phyloP scores from a whole-genome alignment of 2,113 vertebrate genomes.

The Leptobrachium leishanense region DNA sequence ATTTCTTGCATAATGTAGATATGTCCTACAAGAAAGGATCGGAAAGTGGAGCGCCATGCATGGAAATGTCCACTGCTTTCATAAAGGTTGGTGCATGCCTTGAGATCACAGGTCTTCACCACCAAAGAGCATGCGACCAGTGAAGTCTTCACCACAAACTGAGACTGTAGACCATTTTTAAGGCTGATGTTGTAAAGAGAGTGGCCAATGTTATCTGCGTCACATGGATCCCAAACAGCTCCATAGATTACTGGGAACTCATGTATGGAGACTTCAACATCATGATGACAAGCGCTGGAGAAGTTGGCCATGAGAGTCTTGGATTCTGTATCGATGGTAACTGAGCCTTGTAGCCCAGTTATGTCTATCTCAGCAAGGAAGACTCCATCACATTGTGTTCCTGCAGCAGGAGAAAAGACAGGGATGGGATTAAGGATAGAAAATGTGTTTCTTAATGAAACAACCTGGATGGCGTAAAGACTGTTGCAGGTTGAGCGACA shows the following conservation, averaged over 20 bases:
- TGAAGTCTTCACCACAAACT: slow-evolving; percentile 53
- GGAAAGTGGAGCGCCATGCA: slow-evolving; percentile 68
- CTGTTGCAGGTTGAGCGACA: too few species aligned
- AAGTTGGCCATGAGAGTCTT: slow-evolving; percentile 46
- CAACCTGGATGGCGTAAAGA: background rate
- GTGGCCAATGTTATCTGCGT: slow-evolving; percentile 59
- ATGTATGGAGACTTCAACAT: slow-evolving; percentile 60
- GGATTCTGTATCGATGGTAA: slow-evolving; percentile 4
- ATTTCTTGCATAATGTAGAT: slow-evolving; percentile 64
- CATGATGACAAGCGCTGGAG: slow-evolving; percentile 54
- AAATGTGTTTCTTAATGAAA: background rate
- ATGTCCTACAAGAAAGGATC: slow-evolving; percentile 61
- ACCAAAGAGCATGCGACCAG: slow-evolving; percentile 67
- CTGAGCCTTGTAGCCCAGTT: background rate
- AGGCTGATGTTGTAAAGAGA: slow-evolving; percentile 55
- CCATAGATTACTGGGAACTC: slow-evolving; percentile 72
- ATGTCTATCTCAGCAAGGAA: background rate
- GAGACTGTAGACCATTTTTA: slow-evolving; percentile 35
- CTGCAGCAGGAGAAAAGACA: background rate
- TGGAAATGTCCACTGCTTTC: slow-evolving; percentile 38
- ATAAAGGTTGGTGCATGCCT: slow-evolving; percentile 62
- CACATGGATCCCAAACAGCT: slow-evolving; percentile 64
- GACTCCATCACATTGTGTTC: background rate
- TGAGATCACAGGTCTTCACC: slow-evolving; percentile 61
- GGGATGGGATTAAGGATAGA: background rate